Percentiles rank a stretch among this genome's conserved stretches.
Conservation (phyloP, 2,797 vertebrate species). For the Leptodactylus fallax region DNA sequence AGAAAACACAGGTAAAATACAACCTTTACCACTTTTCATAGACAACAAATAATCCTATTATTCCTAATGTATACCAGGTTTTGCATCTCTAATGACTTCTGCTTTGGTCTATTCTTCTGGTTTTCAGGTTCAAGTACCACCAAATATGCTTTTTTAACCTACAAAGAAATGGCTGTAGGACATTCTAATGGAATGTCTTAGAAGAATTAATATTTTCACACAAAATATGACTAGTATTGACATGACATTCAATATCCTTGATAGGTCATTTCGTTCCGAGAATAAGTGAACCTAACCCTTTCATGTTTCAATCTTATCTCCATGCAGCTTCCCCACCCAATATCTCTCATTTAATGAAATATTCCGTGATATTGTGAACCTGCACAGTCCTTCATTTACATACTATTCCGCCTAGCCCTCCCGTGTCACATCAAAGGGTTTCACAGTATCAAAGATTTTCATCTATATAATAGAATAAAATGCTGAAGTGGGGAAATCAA, state of each 20-base stretch:
- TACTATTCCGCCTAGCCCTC: constrained; percentile 11
- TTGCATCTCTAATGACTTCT: neutral
- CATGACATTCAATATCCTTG: constrained; percentile 55
- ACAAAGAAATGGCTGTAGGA: constrained; percentile 24
- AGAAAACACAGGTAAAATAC: neutral
- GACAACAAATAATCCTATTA: neutral
- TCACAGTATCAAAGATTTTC: constrained; percentile 56
- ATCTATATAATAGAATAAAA: constrained; percentile 61
- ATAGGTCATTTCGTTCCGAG: constrained; percentile 39
- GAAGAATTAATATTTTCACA: constrained; percentile 15
- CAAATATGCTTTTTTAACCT: neutral
- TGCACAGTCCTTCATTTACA: constrained; percentile 36
- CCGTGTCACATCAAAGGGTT: constrained; percentile 50
- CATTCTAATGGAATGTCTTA: neutral
- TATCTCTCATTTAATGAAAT: constrained; percentile 58
- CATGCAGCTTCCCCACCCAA: constrained; percentile 22
- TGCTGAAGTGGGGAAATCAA: constrained; percentile 52
- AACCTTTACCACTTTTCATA: neutral
- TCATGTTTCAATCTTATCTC: constrained; percentile 48
- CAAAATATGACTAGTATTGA: constrained; percentile 24
- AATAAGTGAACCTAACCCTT: constrained; percentile 50
- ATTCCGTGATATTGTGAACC: constrained; percentile 36
- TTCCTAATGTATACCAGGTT: neutral
- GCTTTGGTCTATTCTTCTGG: neutral
- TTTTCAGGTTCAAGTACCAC: neutral